Percentiles rank a stretch among this genome's conserved stretches.
Evolutionary conservation across 1,140 invertebrate species (phyloP).

Genomic region (Drepana arcuata): DNA sequence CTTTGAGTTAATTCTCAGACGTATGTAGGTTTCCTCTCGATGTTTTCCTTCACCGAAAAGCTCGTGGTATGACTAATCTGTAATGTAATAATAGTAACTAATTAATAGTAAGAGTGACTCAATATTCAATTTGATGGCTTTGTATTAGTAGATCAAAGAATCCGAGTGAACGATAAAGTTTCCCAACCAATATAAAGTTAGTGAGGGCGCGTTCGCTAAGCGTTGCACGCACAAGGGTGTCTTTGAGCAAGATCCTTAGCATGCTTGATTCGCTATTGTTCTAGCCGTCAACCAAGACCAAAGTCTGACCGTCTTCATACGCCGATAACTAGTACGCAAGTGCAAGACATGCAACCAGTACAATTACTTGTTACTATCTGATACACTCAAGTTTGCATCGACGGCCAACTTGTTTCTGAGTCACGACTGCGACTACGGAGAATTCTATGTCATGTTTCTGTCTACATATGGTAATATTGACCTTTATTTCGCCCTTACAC

Average conservation of each 20-base stretch:
- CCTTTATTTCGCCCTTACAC: no score
- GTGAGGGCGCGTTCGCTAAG: conserved; percentile 45
- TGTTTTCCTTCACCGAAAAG: no score
- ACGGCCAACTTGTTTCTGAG: conserved; percentile 29
- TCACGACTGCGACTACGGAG: conserved; percentile 13
- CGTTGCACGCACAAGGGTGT: conserved; percentile 60
- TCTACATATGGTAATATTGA: conserved; percentile 9
- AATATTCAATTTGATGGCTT: conserved; percentile 5
- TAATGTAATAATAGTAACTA: no score
- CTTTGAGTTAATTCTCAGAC: no score
- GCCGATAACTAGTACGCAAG: conserved; percentile 42
- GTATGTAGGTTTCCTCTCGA: no score
- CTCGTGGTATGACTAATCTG: no score
- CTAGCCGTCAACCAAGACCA: conserved; percentile 42
- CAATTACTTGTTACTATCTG: conserved; percentile 48
- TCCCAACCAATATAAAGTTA: conserved; percentile 65
- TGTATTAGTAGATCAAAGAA: conserved; percentile 20
- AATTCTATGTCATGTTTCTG: conserved; percentile 5
- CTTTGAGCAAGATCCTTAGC: conserved; percentile 62
- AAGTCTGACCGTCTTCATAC: conserved; percentile 46
- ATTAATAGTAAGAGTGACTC: no score
- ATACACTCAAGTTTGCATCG: conserved; percentile 36
- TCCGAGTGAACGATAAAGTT: conserved; percentile 39
- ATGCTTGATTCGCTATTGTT: conserved; percentile 68
- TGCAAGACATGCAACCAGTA: conserved; percentile 40